Evolutionary conservation across 2,888 invertebrate species (phyloP).

Genomic region (Eupsilia transversa): DNA sequence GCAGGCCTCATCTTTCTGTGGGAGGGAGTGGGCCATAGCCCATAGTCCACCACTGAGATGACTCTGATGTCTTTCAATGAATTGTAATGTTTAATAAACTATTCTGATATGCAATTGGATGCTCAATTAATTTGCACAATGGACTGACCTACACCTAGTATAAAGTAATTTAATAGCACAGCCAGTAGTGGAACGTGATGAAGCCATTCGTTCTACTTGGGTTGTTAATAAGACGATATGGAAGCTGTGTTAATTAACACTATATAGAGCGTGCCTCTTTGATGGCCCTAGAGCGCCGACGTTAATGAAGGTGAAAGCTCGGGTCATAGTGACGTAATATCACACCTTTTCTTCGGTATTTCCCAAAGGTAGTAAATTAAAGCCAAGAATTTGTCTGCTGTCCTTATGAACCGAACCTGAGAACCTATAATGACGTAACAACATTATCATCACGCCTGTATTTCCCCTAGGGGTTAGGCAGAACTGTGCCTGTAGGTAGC

Average conservation of each 20-base stretch:
- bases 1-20: too few species aligned
- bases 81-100: background rate
- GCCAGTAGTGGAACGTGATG: background rate
- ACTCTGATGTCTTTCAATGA: background rate
- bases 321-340: background rate
- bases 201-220: conserved; percentile 24
- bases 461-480: too few species aligned
- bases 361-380: background rate
- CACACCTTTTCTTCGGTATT: conserved; percentile 1
- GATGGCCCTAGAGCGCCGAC: conserved; percentile 13
- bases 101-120: background rate
- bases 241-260: conserved; percentile 32
- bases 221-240: conserved; percentile 25
- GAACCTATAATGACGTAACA: background rate
- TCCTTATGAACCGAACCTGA: background rate
- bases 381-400: background rate
- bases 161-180: too few species aligned
- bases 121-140: conserved; percentile 12
- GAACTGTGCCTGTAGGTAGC: too few species aligned
- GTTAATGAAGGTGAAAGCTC: conserved; percentile 24
- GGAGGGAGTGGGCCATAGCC: too few species aligned
- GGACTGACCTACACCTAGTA: background rate
- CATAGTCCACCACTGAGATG: too few species aligned
- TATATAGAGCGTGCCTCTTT: conserved; percentile 5
- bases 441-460: too few species aligned